Percentiles rank a stretch among this genome's conserved stretches.
Evolutionary conservation across 1,140 invertebrate species (phyloP).

Genomic region (Trichomalopsis sarcophagae): DNA sequence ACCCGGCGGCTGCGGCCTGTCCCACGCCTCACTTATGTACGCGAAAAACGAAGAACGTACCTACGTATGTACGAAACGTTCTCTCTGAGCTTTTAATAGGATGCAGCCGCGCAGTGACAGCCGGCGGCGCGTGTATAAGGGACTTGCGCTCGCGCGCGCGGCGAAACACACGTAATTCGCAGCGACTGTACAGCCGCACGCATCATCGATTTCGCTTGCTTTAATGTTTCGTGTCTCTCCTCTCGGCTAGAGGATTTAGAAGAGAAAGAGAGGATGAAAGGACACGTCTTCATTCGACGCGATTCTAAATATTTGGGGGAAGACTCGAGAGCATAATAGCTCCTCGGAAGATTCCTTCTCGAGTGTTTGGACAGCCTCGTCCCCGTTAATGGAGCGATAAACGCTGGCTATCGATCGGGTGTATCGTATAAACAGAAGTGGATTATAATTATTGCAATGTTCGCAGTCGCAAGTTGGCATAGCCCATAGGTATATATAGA

Average conservation of each 20-base stretch:
- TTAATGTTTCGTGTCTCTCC: neutral
- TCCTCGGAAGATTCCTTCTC: neutral
- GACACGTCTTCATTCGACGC: neutral
- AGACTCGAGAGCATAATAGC: neutral
- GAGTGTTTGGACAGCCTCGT: neutral
- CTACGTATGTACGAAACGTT: no score
- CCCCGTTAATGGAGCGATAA: constrained; percentile 19
- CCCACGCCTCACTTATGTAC: constrained; percentile 6
- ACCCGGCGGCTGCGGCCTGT: constrained; percentile 53
- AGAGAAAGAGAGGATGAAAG: no score
- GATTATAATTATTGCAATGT: neutral
- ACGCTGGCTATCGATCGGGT: neutral
- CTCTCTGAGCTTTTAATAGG: constrained; percentile 62
- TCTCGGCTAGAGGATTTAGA: neutral
- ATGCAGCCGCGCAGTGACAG: constrained; percentile 49
- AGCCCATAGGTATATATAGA: no score
- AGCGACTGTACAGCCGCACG: neutral
- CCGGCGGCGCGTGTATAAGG: constrained; percentile 11
- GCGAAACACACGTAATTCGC: constrained; percentile 15
- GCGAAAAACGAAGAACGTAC: neutral
- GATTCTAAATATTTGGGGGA: neutral
- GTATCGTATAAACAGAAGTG: neutral
- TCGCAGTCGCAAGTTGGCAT: no score
- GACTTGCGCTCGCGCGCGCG: neutral
- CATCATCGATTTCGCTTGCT: constrained; percentile 30